Conservation (phyloP, 30 jellyfish, hydroid and myxozoan species). For the Hydra vulgaris region DNA sequence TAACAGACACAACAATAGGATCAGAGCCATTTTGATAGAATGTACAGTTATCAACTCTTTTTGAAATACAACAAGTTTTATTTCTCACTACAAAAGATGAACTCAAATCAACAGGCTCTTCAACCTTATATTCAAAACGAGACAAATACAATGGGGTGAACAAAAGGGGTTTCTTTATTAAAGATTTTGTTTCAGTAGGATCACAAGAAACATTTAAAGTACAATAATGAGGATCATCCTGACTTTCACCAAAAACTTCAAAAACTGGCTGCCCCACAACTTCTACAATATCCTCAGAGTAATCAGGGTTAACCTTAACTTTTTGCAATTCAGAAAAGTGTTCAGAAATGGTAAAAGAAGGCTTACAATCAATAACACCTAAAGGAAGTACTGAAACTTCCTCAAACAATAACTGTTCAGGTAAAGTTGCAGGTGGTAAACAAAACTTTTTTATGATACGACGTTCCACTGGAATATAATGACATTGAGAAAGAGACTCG, state of each 20-base stretch:
- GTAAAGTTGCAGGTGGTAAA: not conserved
- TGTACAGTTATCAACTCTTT: not conserved
- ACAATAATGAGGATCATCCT: not conserved
- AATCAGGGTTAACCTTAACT: constrained; percentile 7
- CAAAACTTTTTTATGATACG: constrained; percentile 9
- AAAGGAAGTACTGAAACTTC: constrained; percentile 1
- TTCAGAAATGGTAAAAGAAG: not conserved
- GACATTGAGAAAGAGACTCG: not conserved
- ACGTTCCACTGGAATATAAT: constrained; percentile 32
- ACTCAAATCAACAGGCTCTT: not conserved
- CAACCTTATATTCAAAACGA: constrained; percentile 1
- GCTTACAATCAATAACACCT: not conserved
- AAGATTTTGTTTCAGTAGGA: not conserved
- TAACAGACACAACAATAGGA: constrained; percentile 19
- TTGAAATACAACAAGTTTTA: not conserved
- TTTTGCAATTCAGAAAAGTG: not conserved
- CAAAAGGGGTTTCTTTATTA: constrained; percentile 18
- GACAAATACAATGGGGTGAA: constrained; percentile 9
- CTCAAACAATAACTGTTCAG: constrained; percentile 10
- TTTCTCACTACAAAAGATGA: not conserved
- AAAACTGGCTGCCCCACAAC: not conserved
- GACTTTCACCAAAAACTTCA: not conserved
- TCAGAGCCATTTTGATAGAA: not conserved
- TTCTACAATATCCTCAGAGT: constrained; percentile 1
- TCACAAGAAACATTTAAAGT: not conserved